Evolutionary conservation across 2,113 vertebrate species (phyloP).

Genomic region (Tachysurus fulvidraco): DNA sequence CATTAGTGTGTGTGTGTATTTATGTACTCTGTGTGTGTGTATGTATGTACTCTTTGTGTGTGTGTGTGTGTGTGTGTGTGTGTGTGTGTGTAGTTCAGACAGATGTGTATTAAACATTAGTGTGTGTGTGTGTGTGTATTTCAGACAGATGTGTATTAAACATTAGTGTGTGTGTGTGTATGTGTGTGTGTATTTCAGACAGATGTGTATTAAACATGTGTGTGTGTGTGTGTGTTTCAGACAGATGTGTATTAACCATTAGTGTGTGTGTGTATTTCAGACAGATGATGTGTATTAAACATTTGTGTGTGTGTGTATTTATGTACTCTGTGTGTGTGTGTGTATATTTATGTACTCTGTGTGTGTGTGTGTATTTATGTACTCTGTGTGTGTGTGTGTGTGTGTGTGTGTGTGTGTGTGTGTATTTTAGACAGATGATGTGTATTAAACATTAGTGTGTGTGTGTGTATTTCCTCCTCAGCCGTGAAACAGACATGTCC

Average conservation of each 20-base stretch:
- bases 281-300: not conserved
- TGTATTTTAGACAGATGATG: not conserved
- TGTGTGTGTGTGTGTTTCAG: too few species aligned
- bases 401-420: not conserved
- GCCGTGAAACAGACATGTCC: constrained; percentile 89
- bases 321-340: too few species aligned
- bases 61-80: too few species aligned
- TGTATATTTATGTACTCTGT: too few species aligned
- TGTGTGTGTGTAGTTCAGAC: too few species aligned
- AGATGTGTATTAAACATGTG: too few species aligned
- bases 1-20: not conserved
- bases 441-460: not conserved
- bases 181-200: too few species aligned
- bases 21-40: not conserved
- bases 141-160: not conserved
- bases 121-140: not conserved
- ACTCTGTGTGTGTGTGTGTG: not conserved
- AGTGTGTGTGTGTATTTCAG: not conserved
- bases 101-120: too few species aligned
- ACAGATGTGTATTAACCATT: too few species aligned
- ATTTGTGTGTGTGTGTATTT: not conserved
- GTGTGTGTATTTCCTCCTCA: constrained; percentile 39
- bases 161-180: too few species aligned
- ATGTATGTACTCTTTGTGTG: too few species aligned
- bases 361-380: too few species aligned